Conservation (phyloP, 2,888 invertebrate genomes). For the Lasioglossum leucozonium region DNA sequence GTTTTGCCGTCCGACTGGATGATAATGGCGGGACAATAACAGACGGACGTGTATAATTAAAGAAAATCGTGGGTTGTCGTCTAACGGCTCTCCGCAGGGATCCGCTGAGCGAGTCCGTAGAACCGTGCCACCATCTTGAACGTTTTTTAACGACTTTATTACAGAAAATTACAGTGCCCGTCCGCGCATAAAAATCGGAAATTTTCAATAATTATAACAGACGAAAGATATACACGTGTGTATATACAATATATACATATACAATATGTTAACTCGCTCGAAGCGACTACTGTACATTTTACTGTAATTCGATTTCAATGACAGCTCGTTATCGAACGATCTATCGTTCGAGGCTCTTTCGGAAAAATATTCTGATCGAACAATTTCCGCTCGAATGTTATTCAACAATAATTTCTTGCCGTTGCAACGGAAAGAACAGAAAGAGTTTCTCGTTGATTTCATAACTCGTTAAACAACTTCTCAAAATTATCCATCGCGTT, state of each 20-base stretch:
- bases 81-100: conserved; percentile 70
- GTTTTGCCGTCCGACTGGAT: neutral
- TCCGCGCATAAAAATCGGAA: neutral
- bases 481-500: neutral
- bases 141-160: neutral
- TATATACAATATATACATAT: no score
- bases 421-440: neutral
- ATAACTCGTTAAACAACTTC: no score
- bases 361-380: neutral
- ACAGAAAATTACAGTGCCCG: neutral
- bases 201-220: neutral
- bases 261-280: neutral
- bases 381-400: no score
- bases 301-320: neutral
- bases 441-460: neutral
- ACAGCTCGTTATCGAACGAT: neutral
- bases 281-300: neutral
- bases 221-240: no score
- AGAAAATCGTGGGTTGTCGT: conserved; percentile 49
- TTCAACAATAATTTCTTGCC: neutral
- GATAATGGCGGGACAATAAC: conserved; percentile 17
- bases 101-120: conserved; percentile 73
- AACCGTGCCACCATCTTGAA: neutral
- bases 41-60: conserved; percentile 44
- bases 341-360: neutral